phyloP scores from a whole-genome alignment of 2,113 vertebrate genomes.

The Alces alces region DNA sequence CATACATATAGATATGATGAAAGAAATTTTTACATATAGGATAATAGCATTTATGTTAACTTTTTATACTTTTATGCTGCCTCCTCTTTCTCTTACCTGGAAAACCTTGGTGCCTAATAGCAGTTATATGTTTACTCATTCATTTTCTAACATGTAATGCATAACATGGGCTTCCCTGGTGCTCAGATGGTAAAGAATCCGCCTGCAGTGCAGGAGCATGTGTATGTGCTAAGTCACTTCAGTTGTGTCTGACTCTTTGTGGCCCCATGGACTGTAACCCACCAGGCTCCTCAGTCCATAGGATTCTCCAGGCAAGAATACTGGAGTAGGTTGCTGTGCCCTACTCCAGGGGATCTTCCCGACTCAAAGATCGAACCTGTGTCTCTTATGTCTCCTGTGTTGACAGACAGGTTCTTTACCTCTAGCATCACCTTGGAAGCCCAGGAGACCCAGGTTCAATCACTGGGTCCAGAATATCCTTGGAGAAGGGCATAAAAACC shows the following conservation, averaged over 20 bases:
- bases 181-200: background rate
- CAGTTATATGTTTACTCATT: background rate
- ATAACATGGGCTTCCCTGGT: background rate
- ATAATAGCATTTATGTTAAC: background rate
- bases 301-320: background rate
- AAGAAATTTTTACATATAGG: background rate
- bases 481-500: background rate
- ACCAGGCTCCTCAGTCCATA: background rate
- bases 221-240: background rate
- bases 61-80: background rate
- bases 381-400: background rate
- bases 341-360: background rate
- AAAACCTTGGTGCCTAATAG: background rate
- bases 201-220: background rate
- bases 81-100: background rate
- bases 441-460: background rate
- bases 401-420: background rate
- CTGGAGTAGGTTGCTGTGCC: background rate
- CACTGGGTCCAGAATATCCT: background rate
- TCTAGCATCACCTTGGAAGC: background rate
- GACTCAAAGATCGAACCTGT: fast-evolving
- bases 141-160: background rate
- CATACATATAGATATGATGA: background rate
- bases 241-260: background rate
- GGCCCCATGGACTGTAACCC: background rate